These are phyloP conservation scores for Mesochorus sp. DNA, from an alignment of 2,888 invertebrate genomes.

Conservation along the genomic window DNA sequence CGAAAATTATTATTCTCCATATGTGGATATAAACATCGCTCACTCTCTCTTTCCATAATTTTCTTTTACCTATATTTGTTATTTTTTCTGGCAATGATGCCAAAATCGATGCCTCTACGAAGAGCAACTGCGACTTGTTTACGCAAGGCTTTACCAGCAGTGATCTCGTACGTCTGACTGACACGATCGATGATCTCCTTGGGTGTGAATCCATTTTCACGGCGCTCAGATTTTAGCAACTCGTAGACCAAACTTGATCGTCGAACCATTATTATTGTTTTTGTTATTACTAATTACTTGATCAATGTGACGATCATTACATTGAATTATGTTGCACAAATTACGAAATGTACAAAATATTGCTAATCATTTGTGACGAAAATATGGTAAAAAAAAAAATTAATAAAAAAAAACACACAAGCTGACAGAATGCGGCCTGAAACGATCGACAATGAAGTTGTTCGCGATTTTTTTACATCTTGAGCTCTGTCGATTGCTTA, in stretches of 20 bases:
- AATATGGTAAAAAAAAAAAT: not conserved
- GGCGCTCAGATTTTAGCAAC: conserved; percentile 67
- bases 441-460: conserved; percentile 44
- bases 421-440: conserved; percentile 41
- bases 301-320: conserved; percentile 22
- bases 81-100: conserved; percentile 70
- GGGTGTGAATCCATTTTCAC: conserved; percentile 67
- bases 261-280: conserved; percentile 60
- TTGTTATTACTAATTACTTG: not conserved
- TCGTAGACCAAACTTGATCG: conserved; percentile 71
- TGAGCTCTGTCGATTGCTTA: not conserved
- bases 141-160: conserved; percentile 65
- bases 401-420: conserved; percentile 22
- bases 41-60: not conserved
- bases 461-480: not conserved
- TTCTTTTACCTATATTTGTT: conserved; percentile 73
- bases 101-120: conserved; percentile 74
- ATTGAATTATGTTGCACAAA: not conserved
- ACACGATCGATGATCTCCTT: conserved; percentile 71
- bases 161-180: conserved; percentile 68
- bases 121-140: conserved; percentile 72
- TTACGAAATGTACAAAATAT: conserved; percentile 7
- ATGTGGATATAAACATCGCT: not conserved
- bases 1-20: not conserved
- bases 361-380: not conserved